phyloP scores from a whole-genome alignment of 2,113 vertebrate species.

The Nyctibius bracteatus region DNA sequence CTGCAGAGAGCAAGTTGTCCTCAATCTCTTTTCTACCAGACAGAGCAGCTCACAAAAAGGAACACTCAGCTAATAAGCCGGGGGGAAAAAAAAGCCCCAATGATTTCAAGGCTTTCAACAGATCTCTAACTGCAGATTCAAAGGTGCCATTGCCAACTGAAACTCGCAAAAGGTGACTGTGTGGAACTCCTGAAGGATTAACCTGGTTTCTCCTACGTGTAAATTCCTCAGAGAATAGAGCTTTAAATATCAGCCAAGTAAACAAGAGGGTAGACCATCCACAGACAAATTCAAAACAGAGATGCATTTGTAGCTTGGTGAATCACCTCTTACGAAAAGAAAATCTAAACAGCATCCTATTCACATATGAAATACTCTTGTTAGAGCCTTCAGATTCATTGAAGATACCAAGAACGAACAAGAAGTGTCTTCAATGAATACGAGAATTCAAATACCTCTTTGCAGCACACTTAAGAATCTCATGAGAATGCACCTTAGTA shows the following conservation, averaged over 20 bases:
- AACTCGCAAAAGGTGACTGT: background rate
- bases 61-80: background rate
- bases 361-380: background rate
- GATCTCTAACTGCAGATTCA: background rate
- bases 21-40: background rate
- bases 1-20: background rate
- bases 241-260: background rate
- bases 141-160: background rate
- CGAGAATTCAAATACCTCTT: background rate
- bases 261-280: background rate
- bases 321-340: background rate
- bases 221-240: background rate
- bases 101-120: background rate
- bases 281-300: background rate
- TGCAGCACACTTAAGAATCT: background rate
- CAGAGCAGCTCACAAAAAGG: background rate
- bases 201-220: background rate
- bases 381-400: background rate
- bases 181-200: background rate
- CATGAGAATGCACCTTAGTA: background rate
- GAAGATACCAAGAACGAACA: background rate
- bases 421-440: background rate
- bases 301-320: background rate
- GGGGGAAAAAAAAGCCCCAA: accelerated
- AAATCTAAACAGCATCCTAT: background rate